Evolutionary conservation across 2,797 vertebrate species (phyloP).

Genomic region (Melanotaenia trifasciata): DNA sequence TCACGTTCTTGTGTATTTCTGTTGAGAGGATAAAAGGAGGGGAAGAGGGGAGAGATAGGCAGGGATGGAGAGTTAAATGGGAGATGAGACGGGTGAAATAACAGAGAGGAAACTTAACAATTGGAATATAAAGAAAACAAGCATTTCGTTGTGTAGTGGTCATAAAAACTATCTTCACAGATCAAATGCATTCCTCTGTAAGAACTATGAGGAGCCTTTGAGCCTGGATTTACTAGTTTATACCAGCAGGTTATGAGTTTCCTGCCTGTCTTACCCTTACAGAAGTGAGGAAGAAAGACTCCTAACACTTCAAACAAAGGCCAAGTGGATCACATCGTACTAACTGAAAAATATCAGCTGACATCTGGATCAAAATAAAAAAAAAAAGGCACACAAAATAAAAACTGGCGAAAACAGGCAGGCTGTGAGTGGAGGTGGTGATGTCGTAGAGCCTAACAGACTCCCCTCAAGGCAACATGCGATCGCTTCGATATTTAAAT

Average conservation of each 20-base stretch:
- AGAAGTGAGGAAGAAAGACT: conserved; percentile 5
- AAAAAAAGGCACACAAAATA: background rate
- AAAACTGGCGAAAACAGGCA: background rate
- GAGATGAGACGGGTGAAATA: background rate
- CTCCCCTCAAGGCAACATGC: conserved; percentile 39
- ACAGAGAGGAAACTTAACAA: background rate
- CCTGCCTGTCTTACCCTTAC: background rate
- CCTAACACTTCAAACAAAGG: conserved; percentile 10
- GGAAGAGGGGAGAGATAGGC: background rate
- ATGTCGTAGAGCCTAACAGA: conserved; percentile 5
- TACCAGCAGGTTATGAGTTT: conserved; percentile 12
- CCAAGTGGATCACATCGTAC: background rate
- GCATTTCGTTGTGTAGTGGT: background rate
- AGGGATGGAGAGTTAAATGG: background rate
- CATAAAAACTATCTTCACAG: conserved; percentile 24
- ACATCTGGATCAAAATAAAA: conserved; percentile 39
- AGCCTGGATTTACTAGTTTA: background rate
- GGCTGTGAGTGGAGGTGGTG: background rate
- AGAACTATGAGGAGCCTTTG: conserved; percentile 2
- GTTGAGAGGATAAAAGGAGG: conserved; percentile 3
- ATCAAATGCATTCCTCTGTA: conserved; percentile 6
- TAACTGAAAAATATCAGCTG: conserved; percentile 18
- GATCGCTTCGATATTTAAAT: conserved; percentile 61
- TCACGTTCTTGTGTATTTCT: conserved; percentile 93
- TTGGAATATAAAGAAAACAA: conserved; percentile 1